Evolutionary conservation across 2,113 vertebrate species (phyloP).

Genomic region (Entelurus aequoreus): DNA sequence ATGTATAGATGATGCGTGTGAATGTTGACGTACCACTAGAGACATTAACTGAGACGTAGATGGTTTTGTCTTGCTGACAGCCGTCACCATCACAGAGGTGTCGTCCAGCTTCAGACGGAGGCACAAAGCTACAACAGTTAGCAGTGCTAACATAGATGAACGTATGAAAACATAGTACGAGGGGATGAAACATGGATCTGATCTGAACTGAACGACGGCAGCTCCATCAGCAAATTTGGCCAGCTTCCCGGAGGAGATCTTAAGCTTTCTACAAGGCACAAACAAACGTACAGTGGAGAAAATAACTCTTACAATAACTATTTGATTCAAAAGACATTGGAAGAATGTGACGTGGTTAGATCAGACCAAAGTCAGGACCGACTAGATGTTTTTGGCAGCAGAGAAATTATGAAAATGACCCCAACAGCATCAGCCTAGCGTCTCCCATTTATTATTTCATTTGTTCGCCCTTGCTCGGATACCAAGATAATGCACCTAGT

Average conservation of each 20-base stretch:
- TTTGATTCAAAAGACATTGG: no score
- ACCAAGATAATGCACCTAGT: no score
- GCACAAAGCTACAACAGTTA: not conserved
- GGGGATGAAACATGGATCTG: constrained; percentile 10
- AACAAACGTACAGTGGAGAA: not conserved
- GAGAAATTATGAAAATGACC: not conserved
- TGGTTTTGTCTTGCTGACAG: constrained; percentile 93
- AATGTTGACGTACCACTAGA: constrained; percentile 81
- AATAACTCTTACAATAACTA: no score
- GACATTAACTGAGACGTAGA: constrained; percentile 90
- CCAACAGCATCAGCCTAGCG: not conserved
- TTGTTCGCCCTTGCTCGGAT: no score
- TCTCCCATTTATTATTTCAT: no score
- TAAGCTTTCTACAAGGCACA: constrained; percentile 77
- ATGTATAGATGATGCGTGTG: not conserved
- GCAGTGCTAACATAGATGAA: not conserved
- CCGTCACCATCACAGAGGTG: constrained; percentile 94
- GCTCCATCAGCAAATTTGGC: constrained; percentile 93
- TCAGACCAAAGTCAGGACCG: no score
- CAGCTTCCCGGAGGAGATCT: constrained; percentile 87
- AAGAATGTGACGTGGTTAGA: no score
- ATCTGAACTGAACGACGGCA: constrained; percentile 85
- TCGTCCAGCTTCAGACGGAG: constrained; percentile 79
- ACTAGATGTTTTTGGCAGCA: no score
- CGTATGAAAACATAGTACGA: not conserved